Percentiles rank a stretch among this genome's conserved stretches.
phyloP scores from a whole-genome alignment of 2,113 vertebrate species.

The Plecotus auritus region DNA sequence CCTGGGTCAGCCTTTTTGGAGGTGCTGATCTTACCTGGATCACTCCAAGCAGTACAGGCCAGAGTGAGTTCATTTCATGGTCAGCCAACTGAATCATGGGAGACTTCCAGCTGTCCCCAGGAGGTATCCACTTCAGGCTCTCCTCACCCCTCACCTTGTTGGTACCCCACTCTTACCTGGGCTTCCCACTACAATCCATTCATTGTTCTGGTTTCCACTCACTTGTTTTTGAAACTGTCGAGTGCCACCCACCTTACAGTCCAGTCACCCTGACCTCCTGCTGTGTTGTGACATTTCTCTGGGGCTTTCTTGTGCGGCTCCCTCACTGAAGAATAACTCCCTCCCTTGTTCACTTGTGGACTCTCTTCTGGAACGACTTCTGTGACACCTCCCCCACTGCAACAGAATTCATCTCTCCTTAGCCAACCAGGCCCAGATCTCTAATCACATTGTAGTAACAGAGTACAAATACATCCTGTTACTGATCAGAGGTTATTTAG shows the following conservation, averaged over 20 bases:
- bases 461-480: accelerated
- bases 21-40: background rate
- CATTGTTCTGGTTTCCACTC: background rate
- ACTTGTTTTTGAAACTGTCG: background rate
- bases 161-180: background rate
- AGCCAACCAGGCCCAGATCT: background rate
- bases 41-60: background rate
- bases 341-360: background rate
- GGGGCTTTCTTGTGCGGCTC: background rate
- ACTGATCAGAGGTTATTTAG: background rate
- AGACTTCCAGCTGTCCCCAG: background rate
- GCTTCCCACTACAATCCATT: background rate
- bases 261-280: background rate
- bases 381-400: too few relatives aligned
- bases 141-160: background rate
- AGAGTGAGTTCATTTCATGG: background rate
- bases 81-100: background rate
- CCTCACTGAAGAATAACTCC: background rate
- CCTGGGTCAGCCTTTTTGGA: background rate
- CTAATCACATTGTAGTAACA: background rate
- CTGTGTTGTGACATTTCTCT: background rate
- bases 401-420: background rate
- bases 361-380: background rate
- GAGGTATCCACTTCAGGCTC: background rate
- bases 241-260: background rate